A percentile compares a stretch with the other conserved stretches of the same genome.
phyloP scores from a whole-genome alignment of 23 tunicate species.

The Phallusia fumigata region DNA sequence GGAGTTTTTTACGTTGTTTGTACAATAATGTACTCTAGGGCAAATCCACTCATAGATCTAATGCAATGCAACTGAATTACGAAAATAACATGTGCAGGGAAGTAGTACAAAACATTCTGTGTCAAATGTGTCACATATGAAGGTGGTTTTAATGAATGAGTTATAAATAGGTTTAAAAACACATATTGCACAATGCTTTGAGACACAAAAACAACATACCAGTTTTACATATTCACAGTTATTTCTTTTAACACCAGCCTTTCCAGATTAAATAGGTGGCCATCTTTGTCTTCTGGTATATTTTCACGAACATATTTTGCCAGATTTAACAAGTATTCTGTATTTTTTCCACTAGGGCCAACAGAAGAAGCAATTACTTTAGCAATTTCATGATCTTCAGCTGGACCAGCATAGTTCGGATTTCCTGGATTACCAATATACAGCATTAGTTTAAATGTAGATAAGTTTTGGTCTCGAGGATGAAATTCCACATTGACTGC shows the following conservation, averaged over 20 bases:
- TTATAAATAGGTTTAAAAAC: too few species aligned
- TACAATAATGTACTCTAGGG: too few species aligned
- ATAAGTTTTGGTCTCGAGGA: conserved; percentile 39
- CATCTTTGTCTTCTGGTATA: conserved; percentile 88
- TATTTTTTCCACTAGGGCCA: conserved; percentile 78
- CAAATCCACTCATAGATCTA: too few species aligned
- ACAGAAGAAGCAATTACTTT: conserved; percentile 39
- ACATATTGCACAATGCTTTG: too few species aligned
- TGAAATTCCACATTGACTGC: conserved; percentile 36
- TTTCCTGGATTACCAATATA: conserved; percentile 83
- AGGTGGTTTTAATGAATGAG: too few species aligned
- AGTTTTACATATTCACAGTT: neutral
- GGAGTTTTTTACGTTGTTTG: too few species aligned
- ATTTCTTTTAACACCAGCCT: conserved; percentile 32
- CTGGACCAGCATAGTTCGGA: conserved; percentile 74
- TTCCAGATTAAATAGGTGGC: conserved; percentile 74
- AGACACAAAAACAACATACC: too few species aligned
- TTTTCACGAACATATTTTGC: conserved; percentile 75
- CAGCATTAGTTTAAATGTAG: conserved; percentile 40
- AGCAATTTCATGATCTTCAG: conserved; percentile 39
- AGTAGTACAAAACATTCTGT: too few species aligned
- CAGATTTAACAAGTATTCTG: conserved; percentile 68
- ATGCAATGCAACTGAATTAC: too few species aligned
- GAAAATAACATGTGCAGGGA: too few species aligned
- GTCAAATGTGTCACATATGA: too few species aligned